Percentiles rank a stretch among this genome's conserved stretches.
Evolutionary conservation across 64 coral and sea anemone genomes (phyloP).

Genomic region (Montipora capricornis): DNA sequence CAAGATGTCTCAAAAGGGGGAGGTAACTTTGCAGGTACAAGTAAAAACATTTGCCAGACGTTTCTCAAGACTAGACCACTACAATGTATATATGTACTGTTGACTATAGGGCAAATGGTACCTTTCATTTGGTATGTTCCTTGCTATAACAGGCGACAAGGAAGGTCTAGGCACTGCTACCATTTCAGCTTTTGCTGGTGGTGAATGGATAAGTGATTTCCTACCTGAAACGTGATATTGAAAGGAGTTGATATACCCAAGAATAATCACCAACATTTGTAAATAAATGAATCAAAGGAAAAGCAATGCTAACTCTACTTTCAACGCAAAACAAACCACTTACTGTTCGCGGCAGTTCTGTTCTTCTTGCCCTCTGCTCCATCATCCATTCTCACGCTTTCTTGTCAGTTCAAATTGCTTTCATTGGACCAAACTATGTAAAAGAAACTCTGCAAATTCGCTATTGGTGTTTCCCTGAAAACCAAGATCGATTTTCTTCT

Average conservation of each 20-base stretch:
- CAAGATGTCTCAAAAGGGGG: no score
- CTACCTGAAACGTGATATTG: neutral
- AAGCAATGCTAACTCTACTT: neutral
- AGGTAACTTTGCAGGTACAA: no score
- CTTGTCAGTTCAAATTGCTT: neutral
- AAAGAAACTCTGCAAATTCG: slow-evolving; percentile 51
- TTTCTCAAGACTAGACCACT: no score
- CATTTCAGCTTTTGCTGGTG: no score
- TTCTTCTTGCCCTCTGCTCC: neutral
- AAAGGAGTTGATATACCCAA: neutral
- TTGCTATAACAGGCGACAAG: no score
- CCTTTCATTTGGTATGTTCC: no score
- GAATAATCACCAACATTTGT: neutral
- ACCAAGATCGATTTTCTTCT: slow-evolving; percentile 14
- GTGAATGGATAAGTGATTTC: no score
- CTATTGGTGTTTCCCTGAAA: slow-evolving; percentile 18
- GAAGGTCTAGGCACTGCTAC: no score
- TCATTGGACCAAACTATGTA: neutral
- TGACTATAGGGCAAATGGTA: no score
- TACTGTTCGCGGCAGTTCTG: neutral
- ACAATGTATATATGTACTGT: no score
- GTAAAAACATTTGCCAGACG: no score
- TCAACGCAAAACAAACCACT: neutral
- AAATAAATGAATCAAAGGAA: neutral
- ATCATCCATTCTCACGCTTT: neutral